Percentiles rank a stretch among this genome's conserved stretches.
Conservation (phyloP, 2,797 vertebrate genomes). For the Perodicticus potto region DNA sequence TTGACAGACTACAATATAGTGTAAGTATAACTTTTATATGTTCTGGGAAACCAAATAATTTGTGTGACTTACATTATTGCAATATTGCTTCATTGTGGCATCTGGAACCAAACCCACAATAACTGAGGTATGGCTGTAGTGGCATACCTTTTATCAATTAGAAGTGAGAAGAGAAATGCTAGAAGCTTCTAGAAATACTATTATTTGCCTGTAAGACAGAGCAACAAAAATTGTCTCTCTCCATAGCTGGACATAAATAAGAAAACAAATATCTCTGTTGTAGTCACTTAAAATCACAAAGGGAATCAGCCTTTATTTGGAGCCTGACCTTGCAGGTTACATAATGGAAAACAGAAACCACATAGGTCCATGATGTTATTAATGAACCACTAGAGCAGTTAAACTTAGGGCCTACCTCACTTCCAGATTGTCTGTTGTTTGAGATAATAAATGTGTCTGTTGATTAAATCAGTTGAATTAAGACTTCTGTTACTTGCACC, state of each 20-base stretch:
- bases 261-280: not conserved
- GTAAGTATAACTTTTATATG: not conserved
- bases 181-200: constrained; percentile 4
- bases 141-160: constrained; percentile 10
- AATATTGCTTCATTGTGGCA: not conserved
- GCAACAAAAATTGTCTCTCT: not conserved
- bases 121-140: not conserved
- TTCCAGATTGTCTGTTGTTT: not conserved
- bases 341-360: not conserved
- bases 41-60: not conserved
- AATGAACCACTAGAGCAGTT: not conserved
- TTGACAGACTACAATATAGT: not conserved
- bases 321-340: not conserved
- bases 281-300: constrained; percentile 16
- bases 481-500: not conserved
- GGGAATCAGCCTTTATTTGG: constrained; percentile 14
- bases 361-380: not conserved
- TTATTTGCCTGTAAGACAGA: not conserved
- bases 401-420: not conserved
- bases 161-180: not conserved
- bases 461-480: not conserved
- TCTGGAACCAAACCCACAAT: not conserved
- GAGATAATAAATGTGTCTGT: not conserved
- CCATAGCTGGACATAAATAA: not conserved
- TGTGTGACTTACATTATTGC: not conserved